Percentiles rank a stretch among this genome's conserved stretches.
Conservation (phyloP, 2,888 invertebrate species). For the Drosophila anomalata region DNA sequence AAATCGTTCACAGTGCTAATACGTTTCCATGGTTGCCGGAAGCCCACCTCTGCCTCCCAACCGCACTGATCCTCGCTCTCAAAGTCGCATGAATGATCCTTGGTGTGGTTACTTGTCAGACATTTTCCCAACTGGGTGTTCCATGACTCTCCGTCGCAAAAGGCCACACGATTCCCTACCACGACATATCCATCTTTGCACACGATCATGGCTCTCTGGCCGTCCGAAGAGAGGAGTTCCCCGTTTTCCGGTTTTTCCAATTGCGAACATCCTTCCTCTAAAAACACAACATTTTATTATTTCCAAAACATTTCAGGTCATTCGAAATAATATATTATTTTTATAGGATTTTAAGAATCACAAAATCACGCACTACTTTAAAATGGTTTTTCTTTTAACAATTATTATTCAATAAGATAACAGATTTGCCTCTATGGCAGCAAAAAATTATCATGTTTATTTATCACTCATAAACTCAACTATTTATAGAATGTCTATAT, state of each 20-base stretch:
- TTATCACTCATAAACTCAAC: no score
- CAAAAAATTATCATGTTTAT: no score
- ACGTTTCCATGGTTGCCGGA: conserved; percentile 90
- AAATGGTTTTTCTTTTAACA: no score
- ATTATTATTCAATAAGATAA: no score
- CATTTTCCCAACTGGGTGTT: conserved; percentile 88
- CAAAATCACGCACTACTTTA: no score
- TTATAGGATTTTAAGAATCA: no score
- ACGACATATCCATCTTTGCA: conserved; percentile 88
- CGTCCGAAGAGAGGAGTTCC: conserved; percentile 72
- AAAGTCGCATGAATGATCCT: conserved; percentile 78
- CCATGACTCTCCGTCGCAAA: conserved; percentile 90
- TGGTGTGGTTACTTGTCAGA: conserved; percentile 54
- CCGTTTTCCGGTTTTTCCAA: conserved; percentile 85
- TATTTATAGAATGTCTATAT: not conserved
- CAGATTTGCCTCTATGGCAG: no score
- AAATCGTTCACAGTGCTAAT: conserved; percentile 84
- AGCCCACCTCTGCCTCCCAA: conserved; percentile 89
- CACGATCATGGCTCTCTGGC: conserved; percentile 87
- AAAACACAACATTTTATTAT: not conserved
- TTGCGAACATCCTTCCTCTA: conserved; percentile 86
- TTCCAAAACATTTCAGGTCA: not conserved
- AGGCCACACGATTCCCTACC: conserved; percentile 86
- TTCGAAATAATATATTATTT: not conserved
- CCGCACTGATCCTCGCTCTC: conserved; percentile 88